Evolutionary conservation across 2,888 invertebrate species (phyloP).

Genomic region (Oligia fasciuncula): DNA sequence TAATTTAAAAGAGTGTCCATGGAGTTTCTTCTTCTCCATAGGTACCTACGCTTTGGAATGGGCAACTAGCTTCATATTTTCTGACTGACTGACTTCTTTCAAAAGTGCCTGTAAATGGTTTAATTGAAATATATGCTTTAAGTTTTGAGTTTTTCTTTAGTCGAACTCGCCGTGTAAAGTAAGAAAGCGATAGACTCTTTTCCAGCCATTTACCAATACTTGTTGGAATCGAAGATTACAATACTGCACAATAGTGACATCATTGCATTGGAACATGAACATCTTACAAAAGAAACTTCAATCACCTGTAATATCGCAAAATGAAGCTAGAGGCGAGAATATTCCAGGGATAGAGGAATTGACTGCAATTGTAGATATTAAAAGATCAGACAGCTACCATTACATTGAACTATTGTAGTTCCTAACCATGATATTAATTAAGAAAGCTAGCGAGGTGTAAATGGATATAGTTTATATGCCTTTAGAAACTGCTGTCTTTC

Average conservation of each 20-base stretch:
- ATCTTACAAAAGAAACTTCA: conserved; percentile 32
- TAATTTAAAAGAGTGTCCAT: too few species aligned
- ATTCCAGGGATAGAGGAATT: background rate
- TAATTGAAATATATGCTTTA: too few species aligned
- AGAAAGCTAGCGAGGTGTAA: background rate
- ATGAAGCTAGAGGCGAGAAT: background rate
- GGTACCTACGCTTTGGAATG: too few species aligned
- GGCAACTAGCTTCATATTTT: too few species aligned
- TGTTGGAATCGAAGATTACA: conserved; percentile 31
- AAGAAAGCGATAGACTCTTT: conserved; percentile 2
- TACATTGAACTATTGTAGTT: background rate
- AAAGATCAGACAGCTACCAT: background rate
- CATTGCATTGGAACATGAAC: conserved; percentile 8
- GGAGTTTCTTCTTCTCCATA: too few species aligned
- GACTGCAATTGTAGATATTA: background rate
- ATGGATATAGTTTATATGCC: background rate
- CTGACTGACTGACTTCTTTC: too few species aligned
- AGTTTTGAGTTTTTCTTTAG: too few species aligned
- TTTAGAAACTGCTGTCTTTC: background rate
- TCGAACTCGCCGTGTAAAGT: background rate
- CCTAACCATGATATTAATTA: background rate
- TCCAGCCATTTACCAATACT: conserved; percentile 22
- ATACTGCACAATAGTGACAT: conserved; percentile 12
- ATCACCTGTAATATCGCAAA: conserved; percentile 19
- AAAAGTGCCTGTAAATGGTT: too few species aligned